Evolutionary conservation across 2,113 vertebrate genomes (phyloP).

Genomic region (Onychorhynchus coronatus): DNA sequence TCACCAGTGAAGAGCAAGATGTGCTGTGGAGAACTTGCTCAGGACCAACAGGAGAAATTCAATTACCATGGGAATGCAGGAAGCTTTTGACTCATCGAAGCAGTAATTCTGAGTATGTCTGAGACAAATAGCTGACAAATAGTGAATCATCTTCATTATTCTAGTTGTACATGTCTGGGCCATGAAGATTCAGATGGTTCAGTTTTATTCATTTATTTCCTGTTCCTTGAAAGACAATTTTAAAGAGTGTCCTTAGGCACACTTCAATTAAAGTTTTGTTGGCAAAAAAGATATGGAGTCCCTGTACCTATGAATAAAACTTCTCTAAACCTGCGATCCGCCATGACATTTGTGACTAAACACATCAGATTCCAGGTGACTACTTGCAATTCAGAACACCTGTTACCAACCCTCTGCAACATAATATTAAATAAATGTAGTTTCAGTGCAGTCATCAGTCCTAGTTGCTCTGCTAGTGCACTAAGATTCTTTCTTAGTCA

Average conservation of each 20-base stretch:
- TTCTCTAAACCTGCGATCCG: neutral
- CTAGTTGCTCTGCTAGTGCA: neutral
- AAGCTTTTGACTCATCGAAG: neutral
- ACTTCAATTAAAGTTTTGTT: neutral
- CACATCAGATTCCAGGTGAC: neutral
- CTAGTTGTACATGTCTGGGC: fast-evolving
- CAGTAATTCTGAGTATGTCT: neutral
- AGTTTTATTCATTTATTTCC: neutral
- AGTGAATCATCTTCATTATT: neutral
- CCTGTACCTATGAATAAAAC: neutral
- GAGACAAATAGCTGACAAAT: neutral
- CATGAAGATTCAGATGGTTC: neutral
- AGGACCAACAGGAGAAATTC: neutral
- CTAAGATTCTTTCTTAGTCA: neutral
- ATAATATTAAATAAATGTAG: neutral
- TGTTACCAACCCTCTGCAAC: neutral
- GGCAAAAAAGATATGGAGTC: neutral
- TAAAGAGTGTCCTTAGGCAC: neutral
- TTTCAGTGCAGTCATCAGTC: neutral
- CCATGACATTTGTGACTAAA: neutral
- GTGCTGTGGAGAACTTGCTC: neutral
- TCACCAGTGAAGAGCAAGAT: neutral
- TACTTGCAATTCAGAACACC: neutral
- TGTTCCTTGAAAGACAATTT: neutral
- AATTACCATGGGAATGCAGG: neutral